Evolutionary conservation across 1,140 invertebrate species (phyloP).

Genomic region (Lethrus apterus): DNA sequence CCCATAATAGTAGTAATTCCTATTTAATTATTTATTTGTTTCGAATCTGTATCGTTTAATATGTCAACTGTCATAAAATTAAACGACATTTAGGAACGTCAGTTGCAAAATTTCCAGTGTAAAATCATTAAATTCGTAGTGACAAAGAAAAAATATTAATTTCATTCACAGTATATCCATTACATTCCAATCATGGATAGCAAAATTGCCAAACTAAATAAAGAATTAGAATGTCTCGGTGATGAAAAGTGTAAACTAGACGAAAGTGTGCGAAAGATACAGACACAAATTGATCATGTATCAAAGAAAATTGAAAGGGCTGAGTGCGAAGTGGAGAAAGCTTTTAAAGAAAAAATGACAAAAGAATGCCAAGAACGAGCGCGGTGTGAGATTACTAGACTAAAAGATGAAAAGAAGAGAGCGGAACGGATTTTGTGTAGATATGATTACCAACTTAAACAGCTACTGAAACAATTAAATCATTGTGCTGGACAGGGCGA

Average conservation of each 20-base stretch:
- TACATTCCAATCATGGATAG: too few relatives aligned
- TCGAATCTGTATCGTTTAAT: too few relatives aligned
- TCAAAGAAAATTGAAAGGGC: neutral
- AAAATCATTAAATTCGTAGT: too few relatives aligned
- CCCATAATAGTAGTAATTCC: too few relatives aligned
- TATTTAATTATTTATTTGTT: too few relatives aligned
- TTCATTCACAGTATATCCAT: too few relatives aligned
- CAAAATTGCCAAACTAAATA: neutral
- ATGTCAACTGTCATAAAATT: too few relatives aligned
- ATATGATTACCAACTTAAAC: neutral
- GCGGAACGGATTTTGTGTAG: neutral
- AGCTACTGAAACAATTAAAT: too few relatives aligned
- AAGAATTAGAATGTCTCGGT: neutral
- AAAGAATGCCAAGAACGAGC: neutral
- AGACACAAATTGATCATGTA: neutral
- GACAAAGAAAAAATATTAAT: too few relatives aligned
- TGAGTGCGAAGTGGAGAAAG: neutral
- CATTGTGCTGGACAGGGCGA: too few relatives aligned
- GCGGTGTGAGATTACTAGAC: neutral
- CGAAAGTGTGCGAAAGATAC: neutral
- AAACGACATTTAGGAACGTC: too few relatives aligned
- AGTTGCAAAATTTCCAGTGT: too few relatives aligned
- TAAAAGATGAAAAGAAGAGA: constrained; percentile 6
- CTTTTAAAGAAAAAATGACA: neutral
- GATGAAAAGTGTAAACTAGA: neutral